phyloP scores from a whole-genome alignment of 2,888 invertebrate species.

The Dolichopus griseipennis region DNA sequence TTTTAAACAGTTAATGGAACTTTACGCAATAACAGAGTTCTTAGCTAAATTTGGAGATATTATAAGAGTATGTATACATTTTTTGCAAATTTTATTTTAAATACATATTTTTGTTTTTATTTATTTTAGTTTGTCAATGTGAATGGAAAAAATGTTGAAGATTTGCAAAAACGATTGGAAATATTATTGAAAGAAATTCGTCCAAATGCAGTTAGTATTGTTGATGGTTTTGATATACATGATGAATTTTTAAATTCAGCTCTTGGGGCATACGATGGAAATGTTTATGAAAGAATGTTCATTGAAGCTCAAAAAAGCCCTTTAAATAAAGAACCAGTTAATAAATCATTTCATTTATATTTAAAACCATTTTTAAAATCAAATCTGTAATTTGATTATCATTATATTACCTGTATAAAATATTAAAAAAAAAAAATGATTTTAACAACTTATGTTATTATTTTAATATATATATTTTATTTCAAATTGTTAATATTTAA shows the following conservation, averaged over 20 bases:
- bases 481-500: no score
- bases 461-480: not conserved
- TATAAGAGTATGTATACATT: conserved; percentile 52
- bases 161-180: conserved; percentile 62
- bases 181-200: conserved; percentile 62
- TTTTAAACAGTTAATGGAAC: conserved; percentile 56
- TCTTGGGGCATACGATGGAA: conserved; percentile 74
- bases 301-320: conserved; percentile 76
- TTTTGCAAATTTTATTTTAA: not conserved
- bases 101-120: not conserved
- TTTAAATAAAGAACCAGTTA: conserved; percentile 71
- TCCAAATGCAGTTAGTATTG: conserved; percentile 82
- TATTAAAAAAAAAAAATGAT: no score
- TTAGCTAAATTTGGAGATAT: conserved; percentile 62
- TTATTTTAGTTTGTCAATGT: conserved; percentile 35
- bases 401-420: no score
- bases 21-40: conserved; percentile 68
- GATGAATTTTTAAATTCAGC: conserved; percentile 74
- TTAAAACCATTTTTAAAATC: conserved; percentile 60
- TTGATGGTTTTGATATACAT: conserved; percentile 83
- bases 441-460: no score
- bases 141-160: conserved; percentile 34
- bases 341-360: conserved; percentile 54
- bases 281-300: conserved; percentile 74
- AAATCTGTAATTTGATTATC: conserved; percentile 41